Evolutionary conservation across 2,888 invertebrate genomes (phyloP), one percentile per base, ranked within the genome.

Genomic region (Eupithecia abbreviata): DNA sequence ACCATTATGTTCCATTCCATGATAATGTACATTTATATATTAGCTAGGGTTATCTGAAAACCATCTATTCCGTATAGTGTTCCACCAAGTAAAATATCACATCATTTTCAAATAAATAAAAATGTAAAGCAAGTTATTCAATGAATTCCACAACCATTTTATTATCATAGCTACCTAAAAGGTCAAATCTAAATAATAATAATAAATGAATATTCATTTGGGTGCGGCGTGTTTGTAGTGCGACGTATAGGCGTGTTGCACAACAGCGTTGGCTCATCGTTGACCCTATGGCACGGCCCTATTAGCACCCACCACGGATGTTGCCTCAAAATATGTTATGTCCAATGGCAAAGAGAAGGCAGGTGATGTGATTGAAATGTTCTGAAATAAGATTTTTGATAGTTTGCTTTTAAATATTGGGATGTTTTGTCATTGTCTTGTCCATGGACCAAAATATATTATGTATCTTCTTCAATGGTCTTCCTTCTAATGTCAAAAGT

Each of bases 281-380:
- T 89, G 90, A 89, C 90, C 88, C 86, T 84, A 83, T 81, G 84
- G 85, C 85, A 86, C 82, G 83, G 83, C 83, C 80, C 77, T 83
- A 84, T 82, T 84, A 80, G 81, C 86, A 83, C 86, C 83, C 83
- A 84, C 85, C 76, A 80, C 72, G 69, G 72, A 73, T 74, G 72
- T 67, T 73, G 75, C 73, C 18, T 67, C 10, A 73, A 73, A 76
- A 77, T 43, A 71, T 70, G 30, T 68, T 13, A 49, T 49, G 18
- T 49, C 30, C 69, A 69, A 69, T 49, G 13, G 47, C 18, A 69
- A 42, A 7, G 3, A 42, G 42, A 66, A 42, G 42, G 68, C 9
- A 69, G 45, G 5, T 69, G 47, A 18, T 30, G 15, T 69, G 45
- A 69, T 12, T 69, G 18, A 43, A 66, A 41, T 13, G 12, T 49